phyloP scores from a whole-genome alignment of 2,113 vertebrate species.

The Syngnathus typhle region DNA sequence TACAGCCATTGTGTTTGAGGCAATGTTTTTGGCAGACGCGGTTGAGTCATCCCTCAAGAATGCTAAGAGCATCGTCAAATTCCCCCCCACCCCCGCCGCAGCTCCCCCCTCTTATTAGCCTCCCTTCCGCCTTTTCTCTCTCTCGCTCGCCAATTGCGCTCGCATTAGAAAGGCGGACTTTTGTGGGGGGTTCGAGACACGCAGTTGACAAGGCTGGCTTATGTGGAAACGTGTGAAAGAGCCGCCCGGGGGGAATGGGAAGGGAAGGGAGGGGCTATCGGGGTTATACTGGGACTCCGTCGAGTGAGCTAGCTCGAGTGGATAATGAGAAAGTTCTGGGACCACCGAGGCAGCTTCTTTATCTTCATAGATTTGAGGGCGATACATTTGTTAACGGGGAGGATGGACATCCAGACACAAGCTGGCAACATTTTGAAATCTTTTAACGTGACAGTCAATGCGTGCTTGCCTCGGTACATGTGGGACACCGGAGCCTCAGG shows the following conservation, averaged over 20 bases:
- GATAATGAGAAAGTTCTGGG: slow-evolving; percentile 11
- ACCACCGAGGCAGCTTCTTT: slow-evolving; percentile 4
- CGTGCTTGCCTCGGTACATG: slow-evolving; percentile 42
- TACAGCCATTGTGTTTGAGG: slow-evolving; percentile 22
- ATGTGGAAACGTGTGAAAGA: slow-evolving; percentile 33
- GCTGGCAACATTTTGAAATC: too few relatives aligned
- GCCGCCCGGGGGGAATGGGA: slow-evolving; percentile 17
- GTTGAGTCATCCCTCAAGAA: slow-evolving; percentile 67
- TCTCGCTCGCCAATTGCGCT: slow-evolving; percentile 39
- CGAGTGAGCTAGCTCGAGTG: slow-evolving; percentile 25
- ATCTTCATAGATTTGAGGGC: not conserved
- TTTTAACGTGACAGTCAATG: not conserved
- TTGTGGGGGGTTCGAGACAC: slow-evolving; percentile 36
- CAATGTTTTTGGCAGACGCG: slow-evolving; percentile 37
- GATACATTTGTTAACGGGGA: not conserved
- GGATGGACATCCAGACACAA: too few relatives aligned
- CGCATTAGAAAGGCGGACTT: slow-evolving; percentile 34
- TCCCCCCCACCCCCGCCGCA: not conserved
- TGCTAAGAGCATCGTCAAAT: slow-evolving; percentile 51
- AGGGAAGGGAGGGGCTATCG: slow-evolving; percentile 17
- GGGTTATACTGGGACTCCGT: slow-evolving; percentile 33
- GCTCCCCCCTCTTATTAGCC: slow-evolving; percentile 28
- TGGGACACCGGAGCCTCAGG: slow-evolving; percentile 53
- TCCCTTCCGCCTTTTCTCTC: slow-evolving; percentile 25
- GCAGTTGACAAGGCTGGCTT: slow-evolving; percentile 19